Evolutionary conservation across 2,113 vertebrate genomes (phyloP).

Genomic region (Danionella cerebrum): DNA sequence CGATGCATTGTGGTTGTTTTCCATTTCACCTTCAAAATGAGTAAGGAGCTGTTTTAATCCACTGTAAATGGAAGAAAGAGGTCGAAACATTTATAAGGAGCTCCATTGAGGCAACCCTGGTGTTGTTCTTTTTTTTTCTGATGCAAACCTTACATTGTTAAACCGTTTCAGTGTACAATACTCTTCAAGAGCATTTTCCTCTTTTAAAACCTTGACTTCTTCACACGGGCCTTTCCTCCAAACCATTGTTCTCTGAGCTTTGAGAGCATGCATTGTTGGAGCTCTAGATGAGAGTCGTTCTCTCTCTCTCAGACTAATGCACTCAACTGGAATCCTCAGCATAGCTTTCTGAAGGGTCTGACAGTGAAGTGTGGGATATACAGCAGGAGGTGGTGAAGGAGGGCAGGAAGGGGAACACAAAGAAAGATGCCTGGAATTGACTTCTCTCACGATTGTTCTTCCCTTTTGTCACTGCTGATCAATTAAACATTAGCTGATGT

Average conservation of each 20-base stretch:
- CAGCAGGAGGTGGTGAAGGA: slow-evolving; percentile 52
- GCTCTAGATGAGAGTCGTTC: neutral
- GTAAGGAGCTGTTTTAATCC: no score
- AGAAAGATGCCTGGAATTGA: slow-evolving; percentile 55
- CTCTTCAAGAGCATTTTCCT: neutral
- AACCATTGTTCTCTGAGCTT: neutral
- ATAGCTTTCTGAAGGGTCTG: slow-evolving; percentile 54
- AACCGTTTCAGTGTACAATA: no score
- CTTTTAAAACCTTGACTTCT: neutral
- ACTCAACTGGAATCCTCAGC: slow-evolving; percentile 47
- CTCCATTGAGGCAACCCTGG: no score
- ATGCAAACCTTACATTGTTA: no score
- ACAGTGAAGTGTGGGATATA: slow-evolving; percentile 49
- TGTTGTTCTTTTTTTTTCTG: neutral
- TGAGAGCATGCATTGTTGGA: neutral
- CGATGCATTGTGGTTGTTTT: no score
- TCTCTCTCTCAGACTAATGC: slow-evolving; percentile 44
- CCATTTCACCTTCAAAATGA: no score
- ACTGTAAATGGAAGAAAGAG: no score
- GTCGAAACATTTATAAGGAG: no score
- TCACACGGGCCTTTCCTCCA: neutral
- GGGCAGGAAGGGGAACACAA: slow-evolving; percentile 57
- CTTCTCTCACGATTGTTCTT: slow-evolving; percentile 66
- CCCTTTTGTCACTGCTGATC: slow-evolving; percentile 68
- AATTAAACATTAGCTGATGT: slow-evolving; percentile 68